Evolutionary conservation across 2,888 invertebrate genomes (phyloP).

Genomic region (Dexiosoma caninum): DNA sequence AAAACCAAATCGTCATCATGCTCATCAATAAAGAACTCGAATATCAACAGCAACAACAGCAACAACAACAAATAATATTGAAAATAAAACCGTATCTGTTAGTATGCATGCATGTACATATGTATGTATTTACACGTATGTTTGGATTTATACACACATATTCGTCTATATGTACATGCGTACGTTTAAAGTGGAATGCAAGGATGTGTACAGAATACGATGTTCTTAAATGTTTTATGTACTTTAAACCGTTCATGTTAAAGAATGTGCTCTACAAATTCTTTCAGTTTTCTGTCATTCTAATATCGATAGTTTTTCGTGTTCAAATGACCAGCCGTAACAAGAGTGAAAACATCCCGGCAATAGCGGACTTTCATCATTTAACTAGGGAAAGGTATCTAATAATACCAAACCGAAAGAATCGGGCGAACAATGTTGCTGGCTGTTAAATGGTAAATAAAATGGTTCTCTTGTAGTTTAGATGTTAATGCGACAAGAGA

Average conservation of each 20-base stretch:
- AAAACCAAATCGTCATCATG: slow-evolving; percentile 47
- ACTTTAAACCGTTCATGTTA: not conserved
- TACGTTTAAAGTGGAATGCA: not conserved
- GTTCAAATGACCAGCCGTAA: too few species aligned
- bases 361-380: too few species aligned
- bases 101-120: not conserved
- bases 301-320: too few species aligned
- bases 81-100: slow-evolving; percentile 25
- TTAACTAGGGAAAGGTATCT: too few species aligned
- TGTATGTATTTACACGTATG: not conserved
- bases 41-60: not conserved
- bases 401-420: too few species aligned
- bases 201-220: slow-evolving; percentile 15
- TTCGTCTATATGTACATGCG: not conserved
- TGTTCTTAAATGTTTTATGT: not conserved
- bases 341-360: too few species aligned
- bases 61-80: slow-evolving; percentile 4
- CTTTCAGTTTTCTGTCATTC: not conserved
- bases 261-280: slow-evolving; percentile 4
- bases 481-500: too few species aligned
- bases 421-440: too few species aligned
- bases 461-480: too few species aligned
- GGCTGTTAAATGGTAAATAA: too few species aligned
- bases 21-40: slow-evolving; percentile 44
- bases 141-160: not conserved